These are phyloP conservation scores for Cantharis flavilabris DNA, from an alignment of 2,888 invertebrate genomes.

Conservation along the genomic window DNA sequence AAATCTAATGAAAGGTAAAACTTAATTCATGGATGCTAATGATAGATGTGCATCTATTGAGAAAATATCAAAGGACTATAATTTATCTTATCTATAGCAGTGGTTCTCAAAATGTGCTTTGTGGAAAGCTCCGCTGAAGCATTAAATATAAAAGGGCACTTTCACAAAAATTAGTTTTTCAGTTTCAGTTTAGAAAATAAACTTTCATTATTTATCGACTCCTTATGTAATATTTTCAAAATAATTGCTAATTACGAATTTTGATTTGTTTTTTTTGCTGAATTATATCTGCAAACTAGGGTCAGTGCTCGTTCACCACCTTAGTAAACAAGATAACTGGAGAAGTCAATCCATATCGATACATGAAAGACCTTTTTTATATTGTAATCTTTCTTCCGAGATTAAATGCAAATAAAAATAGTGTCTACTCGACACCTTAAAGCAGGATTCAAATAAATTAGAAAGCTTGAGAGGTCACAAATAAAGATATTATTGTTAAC, in stretches of 20 bases:
- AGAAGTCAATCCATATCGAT: neutral
- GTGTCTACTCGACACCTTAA: neutral
- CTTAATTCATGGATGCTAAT: too few relatives aligned
- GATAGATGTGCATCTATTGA: too few relatives aligned
- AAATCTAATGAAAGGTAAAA: too few relatives aligned
- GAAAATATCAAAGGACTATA: too few relatives aligned
- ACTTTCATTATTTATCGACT: neutral
- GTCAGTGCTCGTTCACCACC: neutral
- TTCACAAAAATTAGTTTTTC: too few relatives aligned
- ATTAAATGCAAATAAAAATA: neutral
- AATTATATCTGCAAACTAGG: neutral
- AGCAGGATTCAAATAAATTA: neutral
- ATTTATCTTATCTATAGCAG: too few relatives aligned
- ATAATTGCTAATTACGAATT: neutral
- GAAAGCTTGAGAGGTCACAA: neutral
- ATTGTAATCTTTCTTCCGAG: neutral
- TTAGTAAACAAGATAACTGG: neutral
- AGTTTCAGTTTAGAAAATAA: too few relatives aligned
- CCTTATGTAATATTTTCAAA: neutral
- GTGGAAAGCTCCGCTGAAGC: too few relatives aligned
- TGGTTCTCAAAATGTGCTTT: too few relatives aligned
- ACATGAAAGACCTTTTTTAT: neutral
- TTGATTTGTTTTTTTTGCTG: neutral
- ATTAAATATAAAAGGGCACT: too few relatives aligned
- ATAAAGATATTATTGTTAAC: neutral